phyloP scores from a whole-genome alignment of 2,797 vertebrate genomes.

The Craterocephalus amniculus region DNA sequence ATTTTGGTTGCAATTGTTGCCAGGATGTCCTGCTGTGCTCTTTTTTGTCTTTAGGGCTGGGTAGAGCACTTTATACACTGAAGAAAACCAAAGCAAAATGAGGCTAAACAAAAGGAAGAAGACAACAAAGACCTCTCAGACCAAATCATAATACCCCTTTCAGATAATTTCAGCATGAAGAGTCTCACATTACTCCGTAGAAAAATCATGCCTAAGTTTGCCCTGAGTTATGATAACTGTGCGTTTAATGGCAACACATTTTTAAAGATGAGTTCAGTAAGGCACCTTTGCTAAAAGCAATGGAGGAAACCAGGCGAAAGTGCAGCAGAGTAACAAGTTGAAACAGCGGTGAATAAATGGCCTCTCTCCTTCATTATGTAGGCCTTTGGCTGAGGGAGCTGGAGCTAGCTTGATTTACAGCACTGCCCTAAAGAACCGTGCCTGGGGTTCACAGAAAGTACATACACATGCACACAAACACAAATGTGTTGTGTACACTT shows the following conservation, averaged over 20 bases:
- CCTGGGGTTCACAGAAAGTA: conserved; percentile 52
- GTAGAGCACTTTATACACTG: too few relatives aligned
- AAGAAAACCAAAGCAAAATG: not conserved
- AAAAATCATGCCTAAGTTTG: conserved; percentile 25
- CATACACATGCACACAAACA: conserved; percentile 24
- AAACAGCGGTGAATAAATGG: conserved; percentile 54
- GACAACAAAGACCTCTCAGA: conserved; percentile 23
- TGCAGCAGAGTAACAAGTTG: conserved; percentile 56
- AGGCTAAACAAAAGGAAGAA: not conserved
- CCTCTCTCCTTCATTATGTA: conserved; percentile 36
- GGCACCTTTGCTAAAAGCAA: conserved; percentile 31
- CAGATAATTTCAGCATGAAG: conserved; percentile 22
- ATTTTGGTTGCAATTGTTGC: too few relatives aligned
- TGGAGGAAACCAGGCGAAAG: conserved; percentile 49
- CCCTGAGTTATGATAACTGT: conserved; percentile 43
- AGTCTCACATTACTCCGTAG: conserved; percentile 9
- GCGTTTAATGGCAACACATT: conserved; percentile 49
- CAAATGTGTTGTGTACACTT: not conserved
- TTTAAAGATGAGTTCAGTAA: conserved; percentile 48
- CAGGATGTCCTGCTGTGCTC: too few relatives aligned
- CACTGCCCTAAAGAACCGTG: conserved; percentile 52
- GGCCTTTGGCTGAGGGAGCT: conserved; percentile 53
- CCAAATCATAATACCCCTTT: conserved; percentile 6
- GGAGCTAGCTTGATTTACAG: conserved; percentile 67
- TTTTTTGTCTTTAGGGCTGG: too few relatives aligned